Conservation (phyloP, 2,113 vertebrate genomes). For the Dermatemys mawii region DNA sequence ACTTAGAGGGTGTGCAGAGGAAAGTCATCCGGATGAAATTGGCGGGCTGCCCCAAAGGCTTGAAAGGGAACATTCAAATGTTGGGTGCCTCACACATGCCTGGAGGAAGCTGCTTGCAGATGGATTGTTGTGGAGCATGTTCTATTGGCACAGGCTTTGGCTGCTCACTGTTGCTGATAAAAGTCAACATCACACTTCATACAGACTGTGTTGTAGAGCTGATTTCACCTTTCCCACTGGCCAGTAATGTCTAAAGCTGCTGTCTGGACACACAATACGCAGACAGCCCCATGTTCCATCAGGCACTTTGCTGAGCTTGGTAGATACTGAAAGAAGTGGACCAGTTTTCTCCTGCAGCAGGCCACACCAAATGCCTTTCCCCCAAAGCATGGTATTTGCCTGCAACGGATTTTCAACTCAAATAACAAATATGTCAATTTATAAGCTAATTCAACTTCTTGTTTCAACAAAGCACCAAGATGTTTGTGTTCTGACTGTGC, state of each 20-base stretch:
- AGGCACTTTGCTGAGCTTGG: neutral
- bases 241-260: neutral
- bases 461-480: conserved; percentile 1
- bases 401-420: neutral
- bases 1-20: neutral
- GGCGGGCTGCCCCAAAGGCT: neutral
- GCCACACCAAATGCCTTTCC: neutral
- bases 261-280: neutral
- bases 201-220: neutral
- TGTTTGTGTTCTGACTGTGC: neutral
- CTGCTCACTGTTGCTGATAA: neutral
- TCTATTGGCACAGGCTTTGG: neutral
- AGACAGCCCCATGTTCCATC: neutral
- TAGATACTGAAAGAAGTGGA: neutral
- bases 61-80: neutral
- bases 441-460: conserved; percentile 22
- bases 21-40: neutral
- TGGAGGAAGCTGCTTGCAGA: neutral
- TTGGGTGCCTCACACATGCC: neutral
- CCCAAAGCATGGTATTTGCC: conserved; percentile 24
- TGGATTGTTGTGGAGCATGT: neutral
- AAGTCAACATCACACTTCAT: neutral
- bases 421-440: conserved; percentile 2
- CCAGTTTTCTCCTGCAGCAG: neutral
- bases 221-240: neutral